A percentile compares a stretch with the other conserved stretches of the same genome.
These are phyloP conservation scores for Drosophila eugracilis DNA, from an alignment of 1,140 invertebrate genomes.

Conservation along the genomic window DNA sequence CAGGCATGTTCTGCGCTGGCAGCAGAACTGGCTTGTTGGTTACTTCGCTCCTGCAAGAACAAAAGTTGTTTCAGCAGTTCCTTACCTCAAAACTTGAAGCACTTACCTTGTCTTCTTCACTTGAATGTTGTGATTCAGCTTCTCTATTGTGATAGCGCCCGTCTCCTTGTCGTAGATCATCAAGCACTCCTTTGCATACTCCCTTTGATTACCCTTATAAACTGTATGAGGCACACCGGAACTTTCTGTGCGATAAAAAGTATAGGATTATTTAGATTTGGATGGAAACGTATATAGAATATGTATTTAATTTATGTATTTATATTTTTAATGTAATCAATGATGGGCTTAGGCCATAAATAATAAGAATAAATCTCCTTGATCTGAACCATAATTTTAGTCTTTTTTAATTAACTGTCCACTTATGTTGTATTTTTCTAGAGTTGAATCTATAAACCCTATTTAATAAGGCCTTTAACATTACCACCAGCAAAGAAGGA, in stretches of 20 bases:
- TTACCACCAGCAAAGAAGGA: too few species aligned
- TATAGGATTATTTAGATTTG: background rate
- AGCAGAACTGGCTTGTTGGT: conserved; percentile 74
- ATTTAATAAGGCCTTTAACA: too few species aligned
- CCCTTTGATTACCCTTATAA: conserved; percentile 96
- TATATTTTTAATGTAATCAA: too few species aligned
- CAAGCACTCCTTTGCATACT: conserved; percentile 97
- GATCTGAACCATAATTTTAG: too few species aligned
- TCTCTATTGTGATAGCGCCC: conserved; percentile 96
- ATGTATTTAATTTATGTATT: too few species aligned
- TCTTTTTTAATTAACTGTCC: too few species aligned
- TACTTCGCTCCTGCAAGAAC: conserved; percentile 69
- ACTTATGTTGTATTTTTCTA: too few species aligned
- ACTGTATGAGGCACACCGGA: conserved; percentile 95
- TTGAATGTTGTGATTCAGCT: conserved; percentile 95
- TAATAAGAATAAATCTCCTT: too few species aligned
- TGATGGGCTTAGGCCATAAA: too few species aligned
- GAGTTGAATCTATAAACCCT: too few species aligned
- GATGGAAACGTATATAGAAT: background rate
- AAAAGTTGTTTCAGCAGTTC: too few species aligned
- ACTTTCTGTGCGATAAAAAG: conserved; percentile 85
- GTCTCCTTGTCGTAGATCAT: conserved; percentile 96
- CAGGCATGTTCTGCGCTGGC: conserved; percentile 54
- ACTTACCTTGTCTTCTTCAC: conserved; percentile 96
- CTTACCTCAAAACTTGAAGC: background rate